A percentile compares a stretch with the other conserved stretches of the same genome.
These are phyloP conservation scores for Gonatopus flavifemur DNA, from an alignment of 1,140 invertebrate species.

Conservation along the genomic window DNA sequence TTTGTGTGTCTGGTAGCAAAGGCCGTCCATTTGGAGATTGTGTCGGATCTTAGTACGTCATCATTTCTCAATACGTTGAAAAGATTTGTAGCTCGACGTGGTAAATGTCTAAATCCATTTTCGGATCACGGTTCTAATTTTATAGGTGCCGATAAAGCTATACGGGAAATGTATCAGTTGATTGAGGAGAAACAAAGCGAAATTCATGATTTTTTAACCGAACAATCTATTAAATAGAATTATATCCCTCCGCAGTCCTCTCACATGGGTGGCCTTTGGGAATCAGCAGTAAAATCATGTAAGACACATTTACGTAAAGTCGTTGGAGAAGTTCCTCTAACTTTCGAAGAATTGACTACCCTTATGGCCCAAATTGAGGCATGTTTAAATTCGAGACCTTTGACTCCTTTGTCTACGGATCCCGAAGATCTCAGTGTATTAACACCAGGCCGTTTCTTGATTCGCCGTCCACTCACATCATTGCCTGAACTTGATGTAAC, in stretches of 20 bases:
- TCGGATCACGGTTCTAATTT: not conserved
- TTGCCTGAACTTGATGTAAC: not conserved
- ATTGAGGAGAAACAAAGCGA: not conserved
- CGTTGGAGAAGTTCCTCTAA: not conserved
- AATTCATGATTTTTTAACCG: not conserved
- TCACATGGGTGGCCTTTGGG: no score
- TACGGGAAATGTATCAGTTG: not conserved
- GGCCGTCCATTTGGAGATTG: no score
- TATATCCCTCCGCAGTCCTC: no score
- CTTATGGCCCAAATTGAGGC: slow-evolving; percentile 26
- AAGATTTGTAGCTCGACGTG: not conserved
- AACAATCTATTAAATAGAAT: not conserved
- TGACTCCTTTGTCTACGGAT: not conserved
- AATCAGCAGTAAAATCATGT: no score
- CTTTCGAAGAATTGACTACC: slow-evolving; percentile 29
- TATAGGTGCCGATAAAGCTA: not conserved
- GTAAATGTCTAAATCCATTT: not conserved
- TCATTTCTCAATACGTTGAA: not conserved
- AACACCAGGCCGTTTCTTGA: not conserved
- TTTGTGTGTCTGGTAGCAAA: no score
- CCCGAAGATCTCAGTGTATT: not conserved
- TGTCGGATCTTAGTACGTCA: not conserved
- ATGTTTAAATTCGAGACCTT: slow-evolving; percentile 26
- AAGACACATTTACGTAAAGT: not conserved
- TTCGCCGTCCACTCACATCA: not conserved